A percentile compares a stretch with the other conserved stretches of the same genome.
phyloP scores from a whole-genome alignment of 2,888 invertebrate species.

The Apamea crenata region DNA sequence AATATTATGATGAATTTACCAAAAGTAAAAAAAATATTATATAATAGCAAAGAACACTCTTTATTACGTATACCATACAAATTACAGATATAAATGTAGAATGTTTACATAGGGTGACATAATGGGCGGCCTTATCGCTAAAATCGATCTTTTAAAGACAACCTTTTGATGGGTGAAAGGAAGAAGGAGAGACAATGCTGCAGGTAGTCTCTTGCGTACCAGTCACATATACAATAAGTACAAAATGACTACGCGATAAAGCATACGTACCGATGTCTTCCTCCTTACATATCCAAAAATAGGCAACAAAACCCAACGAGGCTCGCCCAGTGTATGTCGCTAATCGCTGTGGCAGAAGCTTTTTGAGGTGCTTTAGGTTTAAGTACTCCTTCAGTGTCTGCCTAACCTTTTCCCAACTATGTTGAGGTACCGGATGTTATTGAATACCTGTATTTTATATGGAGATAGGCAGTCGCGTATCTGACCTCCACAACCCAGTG shows the following conservation, averaged over 20 bases:
- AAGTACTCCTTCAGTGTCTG: not conserved
- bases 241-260: not conserved
- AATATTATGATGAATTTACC: not conserved
- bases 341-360: not conserved
- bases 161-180: not conserved
- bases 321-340: not conserved
- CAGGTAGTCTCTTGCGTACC: too few species aligned
- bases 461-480: not conserved
- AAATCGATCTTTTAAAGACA: not conserved
- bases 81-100: not conserved
- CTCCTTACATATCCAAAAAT: not conserved
- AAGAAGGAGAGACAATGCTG: too few species aligned
- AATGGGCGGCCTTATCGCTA: not conserved
- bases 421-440: too few species aligned
- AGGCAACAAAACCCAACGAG: not conserved
- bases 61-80: not conserved
- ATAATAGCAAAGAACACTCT: not conserved
- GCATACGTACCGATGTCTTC: not conserved
- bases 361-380: not conserved
- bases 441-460: too few species aligned
- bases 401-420: too few species aligned
- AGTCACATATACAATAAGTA: not conserved
- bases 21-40: not conserved
- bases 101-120: not conserved
- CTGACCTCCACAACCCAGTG: too few species aligned